Evolutionary conservation across 2,113 vertebrate genomes (phyloP).

Genomic region (Poeciliopsis occidentalis): DNA sequence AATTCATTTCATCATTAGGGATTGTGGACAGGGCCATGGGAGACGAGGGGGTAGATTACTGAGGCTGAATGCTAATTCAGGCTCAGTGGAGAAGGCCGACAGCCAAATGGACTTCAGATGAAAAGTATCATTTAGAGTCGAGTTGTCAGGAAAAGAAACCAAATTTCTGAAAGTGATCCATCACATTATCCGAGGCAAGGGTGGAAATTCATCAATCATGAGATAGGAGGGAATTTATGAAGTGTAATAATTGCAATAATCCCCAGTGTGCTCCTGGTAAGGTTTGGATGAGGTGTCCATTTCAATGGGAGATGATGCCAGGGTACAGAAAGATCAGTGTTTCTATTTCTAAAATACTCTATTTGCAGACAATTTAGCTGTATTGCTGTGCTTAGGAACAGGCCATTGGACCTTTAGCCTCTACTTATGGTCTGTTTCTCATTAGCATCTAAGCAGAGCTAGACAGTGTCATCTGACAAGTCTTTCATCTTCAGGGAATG

Average conservation of each 20-base stretch:
- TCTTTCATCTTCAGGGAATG: constrained; percentile 77
- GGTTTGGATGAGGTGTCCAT: constrained; percentile 45
- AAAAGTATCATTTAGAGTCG: constrained; percentile 32
- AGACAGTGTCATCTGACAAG: constrained; percentile 71
- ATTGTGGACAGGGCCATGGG: constrained; percentile 56
- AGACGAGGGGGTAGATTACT: constrained; percentile 58
- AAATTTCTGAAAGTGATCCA: constrained; percentile 34
- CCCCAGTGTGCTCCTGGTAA: constrained; percentile 33
- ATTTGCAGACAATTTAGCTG: constrained; percentile 64
- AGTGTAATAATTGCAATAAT: constrained; percentile 65
- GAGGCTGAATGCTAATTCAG: constrained; percentile 68
- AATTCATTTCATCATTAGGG: constrained; percentile 81
- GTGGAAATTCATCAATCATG: constrained; percentile 62
- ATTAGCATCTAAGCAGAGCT: constrained; percentile 69
- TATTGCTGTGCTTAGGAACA: constrained; percentile 64
- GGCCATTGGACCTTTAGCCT: constrained; percentile 68
- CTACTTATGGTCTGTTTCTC: constrained; percentile 76
- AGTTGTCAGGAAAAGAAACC: constrained; percentile 37
- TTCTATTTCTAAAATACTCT: constrained; percentile 57
- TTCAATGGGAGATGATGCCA: constrained; percentile 46
- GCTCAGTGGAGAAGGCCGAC: constrained; percentile 36
- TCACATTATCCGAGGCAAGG: constrained; percentile 10
- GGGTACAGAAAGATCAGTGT: constrained; percentile 28
- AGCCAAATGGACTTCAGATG: constrained; percentile 31
- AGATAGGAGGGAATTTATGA: constrained; percentile 61